A percentile compares a stretch with the other conserved stretches of the same genome.
phyloP scores from a whole-genome alignment of 1,140 invertebrate genomes.

The Cecropterus lyciades region DNA sequence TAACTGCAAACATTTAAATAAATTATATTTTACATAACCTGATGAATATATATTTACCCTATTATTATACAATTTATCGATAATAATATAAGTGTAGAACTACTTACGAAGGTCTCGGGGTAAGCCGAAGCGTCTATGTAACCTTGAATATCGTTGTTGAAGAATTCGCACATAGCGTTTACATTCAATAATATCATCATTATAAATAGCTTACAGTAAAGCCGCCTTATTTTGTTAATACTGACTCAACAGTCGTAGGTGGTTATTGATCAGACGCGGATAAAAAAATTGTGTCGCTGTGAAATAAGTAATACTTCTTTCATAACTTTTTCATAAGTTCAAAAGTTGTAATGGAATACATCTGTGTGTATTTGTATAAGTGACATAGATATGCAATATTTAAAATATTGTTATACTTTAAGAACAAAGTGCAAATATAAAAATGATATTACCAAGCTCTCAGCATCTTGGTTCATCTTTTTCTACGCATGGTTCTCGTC shows the following conservation, averaged over 20 bases:
- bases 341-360: too few species aligned
- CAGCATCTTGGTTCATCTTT: conserved; percentile 83
- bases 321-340: too few species aligned
- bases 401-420: background rate
- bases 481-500: conserved; percentile 78
- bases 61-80: too few species aligned
- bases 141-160: conserved; percentile 53
- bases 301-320: too few species aligned
- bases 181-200: conserved; percentile 66
- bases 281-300: too few species aligned
- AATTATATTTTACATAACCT: too few species aligned
- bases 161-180: conserved; percentile 45
- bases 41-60: too few species aligned
- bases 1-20: too few species aligned
- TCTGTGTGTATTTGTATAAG: too few species aligned
- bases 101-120: too few species aligned
- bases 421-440: conserved; percentile 43
- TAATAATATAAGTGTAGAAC: too few species aligned
- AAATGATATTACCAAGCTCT: conserved; percentile 84
- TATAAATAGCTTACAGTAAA: conserved; percentile 67
- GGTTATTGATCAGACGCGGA: conserved; percentile 23
- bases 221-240: conserved; percentile 51
- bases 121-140: conserved; percentile 36
- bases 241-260: conserved; percentile 39
- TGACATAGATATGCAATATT: too few species aligned